Evolutionary conservation across 2,113 vertebrate species (phyloP).

Genomic region (Pelecanoides urinatrix): DNA sequence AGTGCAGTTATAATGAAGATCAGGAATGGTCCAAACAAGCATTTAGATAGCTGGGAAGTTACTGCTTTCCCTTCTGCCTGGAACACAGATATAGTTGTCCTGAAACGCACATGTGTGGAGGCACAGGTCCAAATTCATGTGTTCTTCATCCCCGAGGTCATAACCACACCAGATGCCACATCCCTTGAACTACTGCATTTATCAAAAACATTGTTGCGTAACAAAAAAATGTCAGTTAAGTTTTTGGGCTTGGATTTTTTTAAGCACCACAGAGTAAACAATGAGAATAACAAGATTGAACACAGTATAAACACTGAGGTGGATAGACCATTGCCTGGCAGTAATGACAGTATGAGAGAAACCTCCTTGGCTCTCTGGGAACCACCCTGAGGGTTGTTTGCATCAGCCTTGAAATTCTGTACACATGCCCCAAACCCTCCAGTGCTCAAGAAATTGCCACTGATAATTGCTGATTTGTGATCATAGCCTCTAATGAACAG

Average conservation of each 20-base stretch:
- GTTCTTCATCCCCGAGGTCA: neutral
- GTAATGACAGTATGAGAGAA: neutral
- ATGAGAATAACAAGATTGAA: neutral
- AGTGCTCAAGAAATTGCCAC: neutral
- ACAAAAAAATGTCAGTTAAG: neutral
- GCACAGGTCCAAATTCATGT: neutral
- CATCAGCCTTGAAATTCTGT: neutral
- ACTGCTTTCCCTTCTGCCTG: neutral
- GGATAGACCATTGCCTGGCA: neutral
- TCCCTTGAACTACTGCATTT: neutral
- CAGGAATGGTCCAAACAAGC: neutral
- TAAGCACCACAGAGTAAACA: neutral
- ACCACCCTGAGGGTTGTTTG: neutral
- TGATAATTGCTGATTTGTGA: constrained; percentile 10
- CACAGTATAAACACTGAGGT: neutral
- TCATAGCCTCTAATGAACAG: neutral
- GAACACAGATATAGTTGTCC: neutral
- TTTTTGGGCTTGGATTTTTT: neutral
- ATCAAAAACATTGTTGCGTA: neutral
- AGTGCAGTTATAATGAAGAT: neutral
- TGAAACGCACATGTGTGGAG: neutral
- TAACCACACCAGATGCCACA: neutral
- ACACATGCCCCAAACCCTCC: neutral
- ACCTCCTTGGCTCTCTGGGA: neutral
- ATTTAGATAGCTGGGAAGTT: neutral